Percentiles rank a stretch among this genome's conserved stretches.
Evolutionary conservation across 2,888 invertebrate genomes (phyloP).

Genomic region (Pecten maximus): DNA sequence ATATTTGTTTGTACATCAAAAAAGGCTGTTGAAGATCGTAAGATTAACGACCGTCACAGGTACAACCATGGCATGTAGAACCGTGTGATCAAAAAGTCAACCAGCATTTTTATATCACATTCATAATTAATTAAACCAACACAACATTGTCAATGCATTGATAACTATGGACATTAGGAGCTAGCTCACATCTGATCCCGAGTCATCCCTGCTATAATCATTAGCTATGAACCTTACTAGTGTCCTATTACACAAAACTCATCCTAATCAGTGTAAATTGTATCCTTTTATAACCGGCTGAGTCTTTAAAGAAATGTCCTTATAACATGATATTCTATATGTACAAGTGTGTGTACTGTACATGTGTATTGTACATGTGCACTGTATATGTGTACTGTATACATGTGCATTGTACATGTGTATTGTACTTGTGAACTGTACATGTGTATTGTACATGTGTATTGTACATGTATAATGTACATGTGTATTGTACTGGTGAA

Average conservation of each 20-base stretch:
- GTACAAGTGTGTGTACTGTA: too few relatives aligned
- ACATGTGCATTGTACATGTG: too few relatives aligned
- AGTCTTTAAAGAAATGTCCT: too few relatives aligned
- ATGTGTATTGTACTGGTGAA: too few relatives aligned
- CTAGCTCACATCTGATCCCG: background rate
- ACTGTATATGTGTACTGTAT: too few relatives aligned
- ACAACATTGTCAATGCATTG: background rate
- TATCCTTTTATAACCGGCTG: background rate
- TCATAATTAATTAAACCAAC: constrained; percentile 6
- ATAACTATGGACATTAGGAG: background rate
- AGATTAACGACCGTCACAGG: background rate
- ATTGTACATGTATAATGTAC: too few relatives aligned
- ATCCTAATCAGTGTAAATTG: background rate
- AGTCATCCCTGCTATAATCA: too few relatives aligned
- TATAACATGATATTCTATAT: too few relatives aligned
- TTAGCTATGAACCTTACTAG: too few relatives aligned
- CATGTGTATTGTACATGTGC: too few relatives aligned
- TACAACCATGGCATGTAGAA: background rate
- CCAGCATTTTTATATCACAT: background rate
- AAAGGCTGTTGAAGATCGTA: background rate
- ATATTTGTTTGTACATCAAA: constrained; percentile 21
- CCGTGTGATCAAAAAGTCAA: background rate
- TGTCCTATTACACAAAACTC: background rate
- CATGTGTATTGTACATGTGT: too few relatives aligned
- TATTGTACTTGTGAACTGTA: too few relatives aligned